Percentiles rank a stretch among this genome's conserved stretches.
phyloP scores from a whole-genome alignment of 2,797 vertebrate species.

The Parambassis ranga region DNA sequence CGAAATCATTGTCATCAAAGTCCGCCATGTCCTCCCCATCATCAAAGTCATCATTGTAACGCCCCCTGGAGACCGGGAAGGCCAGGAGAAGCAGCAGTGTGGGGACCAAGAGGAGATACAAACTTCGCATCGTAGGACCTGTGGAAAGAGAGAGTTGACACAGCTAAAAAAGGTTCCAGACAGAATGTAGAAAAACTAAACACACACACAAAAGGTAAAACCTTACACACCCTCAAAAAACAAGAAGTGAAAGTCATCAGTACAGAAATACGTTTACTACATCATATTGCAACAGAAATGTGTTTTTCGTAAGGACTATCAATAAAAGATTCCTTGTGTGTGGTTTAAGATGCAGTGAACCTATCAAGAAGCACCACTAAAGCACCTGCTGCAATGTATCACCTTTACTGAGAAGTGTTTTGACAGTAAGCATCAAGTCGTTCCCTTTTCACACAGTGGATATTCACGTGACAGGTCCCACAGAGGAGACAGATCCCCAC shows the following conservation, averaged over 20 bases:
- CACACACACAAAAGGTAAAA: no score
- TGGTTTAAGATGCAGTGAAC: no score
- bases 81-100: slow-evolving; percentile 74
- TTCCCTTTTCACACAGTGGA: not conserved
- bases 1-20: slow-evolving; percentile 98
- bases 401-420: no score
- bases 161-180: not conserved
- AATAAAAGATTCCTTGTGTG: no score
- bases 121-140: slow-evolving; percentile 69
- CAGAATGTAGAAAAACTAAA: not conserved
- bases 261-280: not conserved
- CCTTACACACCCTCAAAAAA: not conserved
- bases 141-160: not conserved
- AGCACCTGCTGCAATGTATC: no score
- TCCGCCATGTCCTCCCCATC: slow-evolving; percentile 93
- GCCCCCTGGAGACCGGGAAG: slow-evolving; percentile 78
- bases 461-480: slow-evolving; percentile 4
- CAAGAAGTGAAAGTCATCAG: not conserved
- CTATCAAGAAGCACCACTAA: no score
- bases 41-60: slow-evolving; percentile 93
- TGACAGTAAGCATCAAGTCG: not conserved
- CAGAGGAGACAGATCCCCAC: not conserved
- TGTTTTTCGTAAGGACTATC: no score
- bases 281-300: not conserved
- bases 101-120: slow-evolving; percentile 65